phyloP scores from a whole-genome alignment of 2,888 invertebrate species.

The Portevinia maculata region DNA sequence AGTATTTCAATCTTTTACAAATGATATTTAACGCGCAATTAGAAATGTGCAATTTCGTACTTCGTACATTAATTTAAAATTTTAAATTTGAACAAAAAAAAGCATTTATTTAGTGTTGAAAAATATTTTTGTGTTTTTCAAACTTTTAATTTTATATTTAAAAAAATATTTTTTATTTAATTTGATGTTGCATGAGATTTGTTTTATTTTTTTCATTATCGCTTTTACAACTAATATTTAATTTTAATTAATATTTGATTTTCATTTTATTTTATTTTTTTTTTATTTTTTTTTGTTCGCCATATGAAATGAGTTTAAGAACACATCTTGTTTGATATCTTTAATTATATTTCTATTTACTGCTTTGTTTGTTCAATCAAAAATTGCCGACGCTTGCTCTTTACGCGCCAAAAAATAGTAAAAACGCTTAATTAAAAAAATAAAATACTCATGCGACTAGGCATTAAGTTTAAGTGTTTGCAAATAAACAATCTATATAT shows the following conservation, averaged over 20 bases:
- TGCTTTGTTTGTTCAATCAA: slow-evolving; percentile 5
- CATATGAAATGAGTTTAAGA: slow-evolving; percentile 66
- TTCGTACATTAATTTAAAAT: slow-evolving; percentile 25
- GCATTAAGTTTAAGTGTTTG: slow-evolving; percentile 77
- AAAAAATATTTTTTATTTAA: slow-evolving; percentile 64
- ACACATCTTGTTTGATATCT: slow-evolving; percentile 45
- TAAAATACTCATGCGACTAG: slow-evolving; percentile 82
- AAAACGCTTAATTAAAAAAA: slow-evolving; percentile 81
- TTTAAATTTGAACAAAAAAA: slow-evolving; percentile 20
- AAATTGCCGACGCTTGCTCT: slow-evolving; percentile 61
- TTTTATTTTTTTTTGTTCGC: slow-evolving; percentile 54
- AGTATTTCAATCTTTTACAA: slow-evolving; percentile 75
- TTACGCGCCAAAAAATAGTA: slow-evolving; percentile 72
- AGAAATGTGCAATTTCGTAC: slow-evolving; percentile 38
- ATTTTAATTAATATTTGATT: too few relatives aligned
- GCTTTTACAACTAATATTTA: slow-evolving; percentile 80
- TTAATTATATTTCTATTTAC: slow-evolving; percentile 8
- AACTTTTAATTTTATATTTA: slow-evolving; percentile 15
- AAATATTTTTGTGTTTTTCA: slow-evolving; percentile 24
- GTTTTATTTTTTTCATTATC: slow-evolving; percentile 82
- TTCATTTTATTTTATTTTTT: slow-evolving; percentile 38
- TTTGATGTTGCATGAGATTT: slow-evolving; percentile 82
- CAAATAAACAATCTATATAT: slow-evolving; percentile 69
- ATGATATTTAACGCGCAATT: slow-evolving; percentile 33
- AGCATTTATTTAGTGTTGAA: slow-evolving; percentile 51